Conservation (phyloP, 2,797 vertebrate genomes). For the Thalassophryne amazonica region DNA sequence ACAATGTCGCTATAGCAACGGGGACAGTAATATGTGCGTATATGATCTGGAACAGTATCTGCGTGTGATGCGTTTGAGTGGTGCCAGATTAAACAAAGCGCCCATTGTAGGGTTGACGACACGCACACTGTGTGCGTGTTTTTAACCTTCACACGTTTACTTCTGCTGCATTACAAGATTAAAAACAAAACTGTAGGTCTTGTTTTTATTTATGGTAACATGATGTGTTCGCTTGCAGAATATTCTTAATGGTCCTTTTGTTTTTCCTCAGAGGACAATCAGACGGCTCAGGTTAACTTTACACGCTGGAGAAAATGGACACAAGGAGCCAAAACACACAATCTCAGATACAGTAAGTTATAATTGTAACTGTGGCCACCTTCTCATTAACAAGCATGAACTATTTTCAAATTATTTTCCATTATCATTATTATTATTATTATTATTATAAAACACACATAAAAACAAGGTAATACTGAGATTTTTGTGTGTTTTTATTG, state of each 20-base stretch:
- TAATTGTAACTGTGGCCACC: too few relatives aligned
- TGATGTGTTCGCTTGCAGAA: neutral
- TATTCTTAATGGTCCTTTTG: slow-evolving; percentile 13
- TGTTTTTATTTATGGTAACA: neutral
- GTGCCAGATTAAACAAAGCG: neutral
- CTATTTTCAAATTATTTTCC: too few relatives aligned
- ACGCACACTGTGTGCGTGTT: too few relatives aligned
- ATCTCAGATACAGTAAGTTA: slow-evolving; percentile 80
- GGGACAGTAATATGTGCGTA: too few relatives aligned
- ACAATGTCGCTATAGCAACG: too few relatives aligned
- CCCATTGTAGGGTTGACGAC: neutral
- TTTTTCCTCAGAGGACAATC: slow-evolving; percentile 81
- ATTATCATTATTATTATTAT: too few relatives aligned
- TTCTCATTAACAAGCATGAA: too few relatives aligned
- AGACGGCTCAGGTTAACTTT: slow-evolving; percentile 89
- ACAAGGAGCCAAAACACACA: slow-evolving; percentile 65
- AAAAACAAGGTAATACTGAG: slow-evolving; percentile 17
- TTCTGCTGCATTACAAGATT: too few relatives aligned
- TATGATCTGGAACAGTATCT: too few relatives aligned
- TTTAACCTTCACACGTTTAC: too few relatives aligned
- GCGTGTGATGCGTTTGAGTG: neutral
- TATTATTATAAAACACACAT: neutral
- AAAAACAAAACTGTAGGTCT: too few relatives aligned
- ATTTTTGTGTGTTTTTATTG: slow-evolving; percentile 46
- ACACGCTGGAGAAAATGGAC: slow-evolving; percentile 76